These are phyloP conservation scores for Acrobasis suavella DNA, from an alignment of 2,888 invertebrate genomes.

Conservation along the genomic window DNA sequence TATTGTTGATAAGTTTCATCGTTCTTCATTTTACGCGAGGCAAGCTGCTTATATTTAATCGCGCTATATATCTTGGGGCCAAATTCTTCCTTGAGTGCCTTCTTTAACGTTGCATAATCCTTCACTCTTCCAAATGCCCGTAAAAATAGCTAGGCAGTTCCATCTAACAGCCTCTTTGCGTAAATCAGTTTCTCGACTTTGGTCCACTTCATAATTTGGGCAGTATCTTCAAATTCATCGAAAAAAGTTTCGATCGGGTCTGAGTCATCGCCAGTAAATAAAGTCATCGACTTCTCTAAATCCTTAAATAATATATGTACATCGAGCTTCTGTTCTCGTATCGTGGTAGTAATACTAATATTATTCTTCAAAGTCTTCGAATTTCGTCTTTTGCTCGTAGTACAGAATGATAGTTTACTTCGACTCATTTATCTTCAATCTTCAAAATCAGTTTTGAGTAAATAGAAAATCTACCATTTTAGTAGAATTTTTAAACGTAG, in stretches of 20 bases:
- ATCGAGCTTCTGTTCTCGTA: not conserved
- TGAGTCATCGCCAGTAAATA: slow-evolving; percentile 28
- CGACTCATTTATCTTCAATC: not conserved
- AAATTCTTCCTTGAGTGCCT: slow-evolving; percentile 26
- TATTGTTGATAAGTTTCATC: slow-evolving; percentile 52
- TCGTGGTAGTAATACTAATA: too few relatives aligned
- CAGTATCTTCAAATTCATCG: slow-evolving; percentile 26
- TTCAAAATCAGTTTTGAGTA: not conserved
- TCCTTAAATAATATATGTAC: slow-evolving; percentile 11
- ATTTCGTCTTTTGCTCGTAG: too few relatives aligned
- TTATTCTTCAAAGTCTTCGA: too few relatives aligned
- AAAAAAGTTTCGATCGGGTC: slow-evolving; percentile 22
- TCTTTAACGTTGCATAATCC: slow-evolving; percentile 19
- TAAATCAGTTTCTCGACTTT: slow-evolving; percentile 26
- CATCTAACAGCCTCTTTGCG: slow-evolving; percentile 23
- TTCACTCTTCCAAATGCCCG: slow-evolving; percentile 18
- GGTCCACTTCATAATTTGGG: slow-evolving; percentile 24
- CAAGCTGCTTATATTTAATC: slow-evolving; percentile 9
- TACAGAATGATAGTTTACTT: too few relatives aligned
- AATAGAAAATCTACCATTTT: not conserved
- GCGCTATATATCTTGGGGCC: slow-evolving; percentile 23
- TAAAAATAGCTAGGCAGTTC: slow-evolving; percentile 28
- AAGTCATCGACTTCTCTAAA: slow-evolving; percentile 27
- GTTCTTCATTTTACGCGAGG: slow-evolving; percentile 35
- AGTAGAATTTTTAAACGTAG: not conserved